These are phyloP conservation scores for Aldrovandia affinis DNA, from an alignment of 2,797 vertebrate species.

Conservation along the genomic window DNA sequence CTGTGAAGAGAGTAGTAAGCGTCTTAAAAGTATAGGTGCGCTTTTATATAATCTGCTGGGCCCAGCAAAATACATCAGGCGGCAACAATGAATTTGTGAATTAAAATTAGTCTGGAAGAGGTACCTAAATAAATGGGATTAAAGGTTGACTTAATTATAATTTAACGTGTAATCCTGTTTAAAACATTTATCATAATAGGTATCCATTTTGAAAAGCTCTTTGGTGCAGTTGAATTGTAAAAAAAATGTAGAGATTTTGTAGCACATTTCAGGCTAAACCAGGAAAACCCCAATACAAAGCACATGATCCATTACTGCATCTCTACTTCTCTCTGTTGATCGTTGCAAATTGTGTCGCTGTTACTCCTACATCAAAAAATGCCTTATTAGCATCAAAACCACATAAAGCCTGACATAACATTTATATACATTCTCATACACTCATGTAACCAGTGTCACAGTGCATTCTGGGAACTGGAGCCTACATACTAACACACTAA, in stretches of 20 bases:
- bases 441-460: not conserved
- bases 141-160: not conserved
- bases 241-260: not conserved
- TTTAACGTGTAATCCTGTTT: not conserved
- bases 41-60: conserved; percentile 68
- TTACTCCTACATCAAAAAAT: not conserved
- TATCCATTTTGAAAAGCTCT: not conserved
- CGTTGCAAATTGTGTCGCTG: not conserved
- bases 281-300: not conserved
- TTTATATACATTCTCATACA: not conserved
- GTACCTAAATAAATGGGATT: not conserved
- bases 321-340: not conserved
- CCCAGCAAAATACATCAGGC: not conserved
- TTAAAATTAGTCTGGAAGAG: not conserved
- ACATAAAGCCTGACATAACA: not conserved
- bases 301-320: not conserved
- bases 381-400: not conserved
- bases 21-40: conserved; percentile 68
- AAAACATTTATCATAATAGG: not conserved
- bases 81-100: not conserved
- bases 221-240: not conserved
- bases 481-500: not conserved
- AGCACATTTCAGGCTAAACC: not conserved
- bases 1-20: conserved; percentile 62
- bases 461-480: not conserved